Conservation (phyloP, 2,888 invertebrate genomes). For the Hydrotaea diabolus region DNA sequence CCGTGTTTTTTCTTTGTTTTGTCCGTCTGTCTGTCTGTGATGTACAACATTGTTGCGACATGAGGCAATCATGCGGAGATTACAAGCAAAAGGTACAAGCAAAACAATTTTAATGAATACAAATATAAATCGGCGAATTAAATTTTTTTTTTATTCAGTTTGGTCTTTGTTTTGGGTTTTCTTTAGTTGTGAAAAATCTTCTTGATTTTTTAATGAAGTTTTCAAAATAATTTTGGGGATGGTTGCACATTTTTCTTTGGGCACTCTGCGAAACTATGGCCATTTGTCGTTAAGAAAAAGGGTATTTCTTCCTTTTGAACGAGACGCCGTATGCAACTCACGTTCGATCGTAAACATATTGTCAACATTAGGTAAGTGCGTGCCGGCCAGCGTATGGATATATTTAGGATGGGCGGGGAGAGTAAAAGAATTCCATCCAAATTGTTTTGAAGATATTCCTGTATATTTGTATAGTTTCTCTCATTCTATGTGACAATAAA, state of each 20-base stretch:
- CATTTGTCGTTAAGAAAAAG: constrained; percentile 46
- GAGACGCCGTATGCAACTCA: constrained; percentile 52
- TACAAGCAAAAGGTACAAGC: constrained; percentile 47
- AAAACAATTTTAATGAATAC: constrained; percentile 48
- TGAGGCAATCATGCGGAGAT: constrained; percentile 57
- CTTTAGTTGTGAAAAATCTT: not conserved
- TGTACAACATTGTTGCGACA: constrained; percentile 50
- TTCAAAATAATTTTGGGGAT: not conserved
- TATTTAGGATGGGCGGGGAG: constrained; percentile 30
- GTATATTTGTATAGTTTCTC: no score
- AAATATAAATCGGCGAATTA: constrained; percentile 33
- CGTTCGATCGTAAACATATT: constrained; percentile 65
- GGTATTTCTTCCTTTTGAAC: not conserved
- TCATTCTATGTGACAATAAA: no score
- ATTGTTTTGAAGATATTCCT: no score
- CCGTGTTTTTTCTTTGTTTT: constrained; percentile 9
- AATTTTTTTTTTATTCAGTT: constrained; percentile 33
- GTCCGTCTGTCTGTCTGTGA: not conserved
- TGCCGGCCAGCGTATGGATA: constrained; percentile 6
- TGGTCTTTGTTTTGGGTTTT: not conserved
- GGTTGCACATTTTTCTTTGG: no score
- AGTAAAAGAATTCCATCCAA: constrained; percentile 41
- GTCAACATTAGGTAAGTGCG: constrained; percentile 60
- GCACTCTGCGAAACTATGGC: constrained; percentile 29
- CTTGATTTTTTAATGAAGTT: not conserved